phyloP scores from a whole-genome alignment of 2,113 vertebrate species.

The Tragelaphus scriptus region DNA sequence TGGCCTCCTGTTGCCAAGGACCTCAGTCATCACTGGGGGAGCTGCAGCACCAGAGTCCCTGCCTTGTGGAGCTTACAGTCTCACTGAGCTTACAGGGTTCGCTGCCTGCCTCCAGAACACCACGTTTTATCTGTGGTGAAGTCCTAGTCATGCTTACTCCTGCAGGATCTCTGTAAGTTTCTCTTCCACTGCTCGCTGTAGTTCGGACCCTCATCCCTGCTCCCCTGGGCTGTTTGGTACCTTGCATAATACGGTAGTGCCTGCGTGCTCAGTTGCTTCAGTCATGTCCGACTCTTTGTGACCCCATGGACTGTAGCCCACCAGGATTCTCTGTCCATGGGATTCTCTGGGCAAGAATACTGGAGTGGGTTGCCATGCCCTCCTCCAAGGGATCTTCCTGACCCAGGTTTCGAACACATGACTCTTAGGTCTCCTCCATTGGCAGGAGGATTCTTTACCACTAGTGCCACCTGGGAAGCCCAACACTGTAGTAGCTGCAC shows the following conservation, averaged over 20 bases:
- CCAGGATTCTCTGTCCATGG: neutral
- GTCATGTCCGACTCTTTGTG: rapidly evolving
- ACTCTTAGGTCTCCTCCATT: neutral
- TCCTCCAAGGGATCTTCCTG: neutral
- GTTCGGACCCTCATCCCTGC: neutral
- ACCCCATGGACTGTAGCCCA: neutral
- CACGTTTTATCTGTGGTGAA: neutral
- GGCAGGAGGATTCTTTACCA: neutral
- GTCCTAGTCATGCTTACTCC: neutral
- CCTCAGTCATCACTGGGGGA: neutral
- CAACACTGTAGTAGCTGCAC: rapidly evolving
- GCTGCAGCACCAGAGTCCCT: no score
- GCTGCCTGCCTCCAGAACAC: neutral
- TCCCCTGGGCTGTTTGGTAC: rapidly evolving
- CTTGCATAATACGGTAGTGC: neutral
- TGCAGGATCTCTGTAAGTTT: neutral
- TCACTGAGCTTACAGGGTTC: neutral
- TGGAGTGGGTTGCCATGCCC: neutral
- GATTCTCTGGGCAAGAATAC: neutral
- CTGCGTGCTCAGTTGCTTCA: neutral
- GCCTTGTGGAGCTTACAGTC: neutral
- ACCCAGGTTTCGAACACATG: neutral
- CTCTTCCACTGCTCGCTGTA: neutral
- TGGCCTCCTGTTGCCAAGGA: neutral
- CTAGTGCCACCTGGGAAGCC: neutral